These are phyloP conservation scores for Habropoda laboriosa DNA, from an alignment of 1,140 invertebrate genomes.

Conservation along the genomic window DNA sequence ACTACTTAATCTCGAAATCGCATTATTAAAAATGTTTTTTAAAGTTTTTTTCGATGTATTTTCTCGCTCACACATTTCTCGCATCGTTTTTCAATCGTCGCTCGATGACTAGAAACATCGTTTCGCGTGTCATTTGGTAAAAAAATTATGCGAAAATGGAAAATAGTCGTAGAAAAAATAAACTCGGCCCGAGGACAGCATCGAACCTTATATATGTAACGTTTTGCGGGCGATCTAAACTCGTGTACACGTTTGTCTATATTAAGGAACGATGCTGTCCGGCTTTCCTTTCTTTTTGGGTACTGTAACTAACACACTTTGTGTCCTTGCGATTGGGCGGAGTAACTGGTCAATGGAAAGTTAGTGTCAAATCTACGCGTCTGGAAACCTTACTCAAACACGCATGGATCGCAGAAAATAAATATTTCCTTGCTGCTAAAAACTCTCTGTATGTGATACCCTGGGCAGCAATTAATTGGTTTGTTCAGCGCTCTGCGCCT, in stretches of 20 bases:
- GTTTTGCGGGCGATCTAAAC: not conserved
- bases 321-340: conserved; percentile 72
- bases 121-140: conserved; percentile 77
- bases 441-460: conserved; percentile 6
- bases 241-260: not conserved
- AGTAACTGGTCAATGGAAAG: conserved; percentile 73
- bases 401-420: conserved; percentile 34
- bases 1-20: conserved; percentile 9
- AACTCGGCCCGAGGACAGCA: conserved; percentile 61
- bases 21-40: conserved; percentile 36
- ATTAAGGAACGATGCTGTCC: conserved; percentile 18
- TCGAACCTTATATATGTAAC: not conserved
- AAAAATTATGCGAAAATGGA: conserved; percentile 79
- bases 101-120: conserved; percentile 79
- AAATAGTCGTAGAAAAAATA: conserved; percentile 76
- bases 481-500: conserved; percentile 77
- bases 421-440: conserved; percentile 26
- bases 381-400: conserved; percentile 19
- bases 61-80: conserved; percentile 41
- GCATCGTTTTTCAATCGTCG: conserved; percentile 69
- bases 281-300: conserved; percentile 50
- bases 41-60: conserved; percentile 56
- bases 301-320: conserved; percentile 59
- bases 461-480: conserved; percentile 66
- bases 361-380: conserved; percentile 48